Percentiles rank a stretch among this genome's conserved stretches.
These are phyloP conservation scores for Drosophila pectinifera DNA, from an alignment of 1,140 invertebrate species.

Conservation along the genomic window DNA sequence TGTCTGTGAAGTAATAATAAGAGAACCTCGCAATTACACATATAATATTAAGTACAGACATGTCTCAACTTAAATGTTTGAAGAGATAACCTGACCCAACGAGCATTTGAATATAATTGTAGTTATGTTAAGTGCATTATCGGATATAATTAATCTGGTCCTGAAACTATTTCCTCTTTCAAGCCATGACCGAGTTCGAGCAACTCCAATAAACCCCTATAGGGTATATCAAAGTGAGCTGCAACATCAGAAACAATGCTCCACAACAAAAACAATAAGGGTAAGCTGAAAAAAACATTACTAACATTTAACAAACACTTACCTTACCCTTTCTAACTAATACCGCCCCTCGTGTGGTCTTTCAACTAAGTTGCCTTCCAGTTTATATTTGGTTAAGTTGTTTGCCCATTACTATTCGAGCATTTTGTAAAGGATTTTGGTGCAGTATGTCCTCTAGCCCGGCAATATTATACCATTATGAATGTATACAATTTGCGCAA, in stretches of 20 bases:
- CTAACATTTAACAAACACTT: conserved; percentile 36
- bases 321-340: conserved; percentile 8
- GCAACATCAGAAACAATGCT: conserved; percentile 29
- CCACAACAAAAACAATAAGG: conserved; percentile 19
- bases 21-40: no score
- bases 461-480: conserved; percentile 25
- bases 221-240: conserved; percentile 53
- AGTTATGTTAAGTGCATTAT: background rate
- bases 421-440: conserved; percentile 40
- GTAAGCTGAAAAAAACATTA: conserved; percentile 2
- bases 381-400: conserved; percentile 67
- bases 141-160: no score
- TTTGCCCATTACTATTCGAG: conserved; percentile 15
- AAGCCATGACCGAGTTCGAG: background rate
- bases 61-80: background rate
- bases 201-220: background rate
- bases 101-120: no score
- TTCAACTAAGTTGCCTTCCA: conserved; percentile 68
- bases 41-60: no score
- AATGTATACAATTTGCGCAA: conserved; percentile 35
- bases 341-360: conserved; percentile 24
- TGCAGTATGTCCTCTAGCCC: conserved; percentile 5
- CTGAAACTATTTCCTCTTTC: background rate
- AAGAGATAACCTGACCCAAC: background rate
- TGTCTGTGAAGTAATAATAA: background rate